Evolutionary conservation across 2,888 invertebrate genomes (phyloP).

Genomic region (Spilarctia lutea): DNA sequence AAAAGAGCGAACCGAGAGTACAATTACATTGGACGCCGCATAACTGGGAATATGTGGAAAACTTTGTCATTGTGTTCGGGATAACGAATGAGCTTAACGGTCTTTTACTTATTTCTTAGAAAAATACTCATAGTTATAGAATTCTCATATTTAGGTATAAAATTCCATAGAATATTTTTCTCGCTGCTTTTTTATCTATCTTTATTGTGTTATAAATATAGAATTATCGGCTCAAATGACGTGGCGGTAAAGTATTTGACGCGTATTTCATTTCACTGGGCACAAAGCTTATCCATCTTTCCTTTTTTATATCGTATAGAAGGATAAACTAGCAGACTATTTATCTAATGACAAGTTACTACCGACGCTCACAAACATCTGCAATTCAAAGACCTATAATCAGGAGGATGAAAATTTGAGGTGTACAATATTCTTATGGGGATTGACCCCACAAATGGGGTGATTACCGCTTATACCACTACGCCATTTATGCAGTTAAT

Average conservation of each 20-base stretch:
- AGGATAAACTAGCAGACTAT: too few species aligned
- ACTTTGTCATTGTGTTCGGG: conserved; percentile 39
- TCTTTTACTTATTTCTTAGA: conserved; percentile 45
- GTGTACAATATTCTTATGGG: too few species aligned
- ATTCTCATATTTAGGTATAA: conserved; percentile 9
- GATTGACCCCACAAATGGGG: too few species aligned
- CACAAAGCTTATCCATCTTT: too few species aligned
- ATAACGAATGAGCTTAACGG: conserved; percentile 33
- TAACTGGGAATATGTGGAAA: conserved; percentile 42
- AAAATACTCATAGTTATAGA: conserved; percentile 14
- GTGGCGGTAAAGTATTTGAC: background rate
- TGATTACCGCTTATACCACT: too few species aligned
- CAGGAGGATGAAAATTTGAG: too few species aligned
- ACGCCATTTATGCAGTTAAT: too few species aligned
- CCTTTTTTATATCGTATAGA: too few species aligned
- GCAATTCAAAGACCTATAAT: too few species aligned
- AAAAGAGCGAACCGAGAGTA: conserved; percentile 33
- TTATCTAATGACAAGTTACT: too few species aligned
- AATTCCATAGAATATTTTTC: background rate
- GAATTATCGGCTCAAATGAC: background rate
- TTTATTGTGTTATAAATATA: background rate
- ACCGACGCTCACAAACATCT: too few species aligned
- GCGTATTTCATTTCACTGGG: too few species aligned
- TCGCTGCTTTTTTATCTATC: background rate
- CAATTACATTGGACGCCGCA: conserved; percentile 42